phyloP scores from a whole-genome alignment of 2,113 vertebrate genomes.

The Lipotes vexillifer region DNA sequence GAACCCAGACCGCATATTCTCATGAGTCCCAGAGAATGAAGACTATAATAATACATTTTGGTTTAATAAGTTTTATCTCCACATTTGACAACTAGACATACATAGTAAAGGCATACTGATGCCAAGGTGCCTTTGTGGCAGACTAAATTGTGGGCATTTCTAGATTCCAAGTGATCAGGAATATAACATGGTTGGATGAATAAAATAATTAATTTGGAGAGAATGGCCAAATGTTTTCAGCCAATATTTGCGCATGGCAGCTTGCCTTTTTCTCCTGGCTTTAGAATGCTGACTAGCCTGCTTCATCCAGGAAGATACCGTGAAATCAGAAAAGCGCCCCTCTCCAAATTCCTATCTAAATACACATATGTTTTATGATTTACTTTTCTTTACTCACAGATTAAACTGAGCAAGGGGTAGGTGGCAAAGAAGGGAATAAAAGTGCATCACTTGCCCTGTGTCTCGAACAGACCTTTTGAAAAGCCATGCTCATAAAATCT shows the following conservation, averaged over 20 bases:
- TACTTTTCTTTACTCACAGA: neutral
- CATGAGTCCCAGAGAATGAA: neutral
- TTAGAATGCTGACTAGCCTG: neutral
- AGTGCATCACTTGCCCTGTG: accelerated
- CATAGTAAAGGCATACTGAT: neutral
- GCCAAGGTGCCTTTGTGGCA: neutral
- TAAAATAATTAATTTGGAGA: constrained; percentile 61
- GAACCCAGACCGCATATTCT: neutral
- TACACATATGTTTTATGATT: neutral
- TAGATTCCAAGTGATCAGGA: constrained; percentile 4
- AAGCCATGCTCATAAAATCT: neutral
- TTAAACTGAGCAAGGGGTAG: neutral
- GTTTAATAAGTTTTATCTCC: neutral
- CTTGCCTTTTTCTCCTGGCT: neutral
- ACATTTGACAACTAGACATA: neutral
- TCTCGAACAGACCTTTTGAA: neutral
- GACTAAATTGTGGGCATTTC: neutral
- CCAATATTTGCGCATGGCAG: constrained; percentile 23
- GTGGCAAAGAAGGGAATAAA: neutral
- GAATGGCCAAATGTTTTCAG: constrained; percentile 51
- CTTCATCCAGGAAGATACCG: neutral
- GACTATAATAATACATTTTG: neutral
- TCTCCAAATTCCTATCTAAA: neutral
- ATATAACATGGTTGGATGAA: neutral
- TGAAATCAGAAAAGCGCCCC: neutral